These are phyloP conservation scores for Crematogaster levior DNA, from an alignment of 2,888 invertebrate genomes.

Conservation along the genomic window DNA sequence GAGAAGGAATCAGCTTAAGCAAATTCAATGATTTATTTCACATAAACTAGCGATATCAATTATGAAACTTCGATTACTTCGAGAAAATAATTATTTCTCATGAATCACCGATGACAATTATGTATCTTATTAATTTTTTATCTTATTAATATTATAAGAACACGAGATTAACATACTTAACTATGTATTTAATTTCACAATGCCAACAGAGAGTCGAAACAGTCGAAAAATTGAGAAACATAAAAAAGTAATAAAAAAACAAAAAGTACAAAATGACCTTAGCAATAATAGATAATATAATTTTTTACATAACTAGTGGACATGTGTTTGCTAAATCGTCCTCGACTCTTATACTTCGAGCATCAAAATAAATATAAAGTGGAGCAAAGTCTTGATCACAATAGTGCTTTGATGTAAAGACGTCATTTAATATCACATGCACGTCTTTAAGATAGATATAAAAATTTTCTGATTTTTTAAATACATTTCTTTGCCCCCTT, in stretches of 20 bases:
- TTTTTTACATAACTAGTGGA: neutral
- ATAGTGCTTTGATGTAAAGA: constrained; percentile 31
- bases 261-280: neutral
- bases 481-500: neutral
- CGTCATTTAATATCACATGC: neutral
- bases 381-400: constrained; percentile 27
- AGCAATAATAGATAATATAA: neutral
- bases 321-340: neutral
- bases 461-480: neutral
- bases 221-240: neutral
- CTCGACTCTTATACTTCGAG: neutral
- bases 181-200: neutral
- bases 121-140: too few species aligned
- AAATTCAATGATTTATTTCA: too few species aligned
- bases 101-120: too few species aligned
- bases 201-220: neutral
- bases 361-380: constrained; percentile 49
- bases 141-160: too few species aligned
- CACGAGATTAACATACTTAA: neutral
- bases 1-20: too few species aligned
- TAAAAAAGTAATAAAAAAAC: neutral
- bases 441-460: constrained; percentile 14
- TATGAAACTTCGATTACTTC: too few species aligned
- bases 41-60: too few species aligned
- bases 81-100: too few species aligned